Evolutionary conservation across 2,113 vertebrate species (phyloP).

Genomic region (Aspiorhynchus laticeps): DNA sequence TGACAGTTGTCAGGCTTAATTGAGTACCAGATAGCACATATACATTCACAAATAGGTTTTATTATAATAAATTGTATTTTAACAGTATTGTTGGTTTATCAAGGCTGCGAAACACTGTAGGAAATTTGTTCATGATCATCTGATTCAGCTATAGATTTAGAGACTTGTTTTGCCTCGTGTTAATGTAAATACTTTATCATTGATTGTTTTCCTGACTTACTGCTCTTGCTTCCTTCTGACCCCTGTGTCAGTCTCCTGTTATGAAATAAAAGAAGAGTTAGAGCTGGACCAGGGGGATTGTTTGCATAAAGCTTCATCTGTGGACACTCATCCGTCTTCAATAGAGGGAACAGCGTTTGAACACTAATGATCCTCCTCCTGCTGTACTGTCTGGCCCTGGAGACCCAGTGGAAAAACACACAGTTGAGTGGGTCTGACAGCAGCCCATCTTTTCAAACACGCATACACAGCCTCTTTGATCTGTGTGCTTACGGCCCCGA

Average conservation of each 20-base stretch:
- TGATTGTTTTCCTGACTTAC: neutral
- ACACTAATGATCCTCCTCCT: conserved; percentile 23
- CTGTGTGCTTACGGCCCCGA: conserved; percentile 4
- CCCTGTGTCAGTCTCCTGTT: neutral
- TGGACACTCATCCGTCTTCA: conserved; percentile 21
- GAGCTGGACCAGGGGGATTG: neutral
- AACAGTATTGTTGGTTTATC: neutral
- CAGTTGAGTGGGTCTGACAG: conserved; percentile 9
- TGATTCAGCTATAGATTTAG: neutral
- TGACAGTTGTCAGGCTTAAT: neutral
- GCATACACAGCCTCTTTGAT: conserved; percentile 19
- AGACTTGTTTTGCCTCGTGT: neutral
- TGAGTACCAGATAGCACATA: neutral
- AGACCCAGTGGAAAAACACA: conserved; percentile 8
- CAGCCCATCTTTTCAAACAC: neutral
- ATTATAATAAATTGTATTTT: neutral
- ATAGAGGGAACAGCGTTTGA: conserved; percentile 7
- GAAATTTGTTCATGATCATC: neutral
- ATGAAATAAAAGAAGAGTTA: neutral
- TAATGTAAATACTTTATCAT: neutral
- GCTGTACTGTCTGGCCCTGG: conserved; percentile 31
- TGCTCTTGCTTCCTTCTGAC: neutral
- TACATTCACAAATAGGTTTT: neutral
- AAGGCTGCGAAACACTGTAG: neutral
- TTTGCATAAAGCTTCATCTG: conserved; percentile 36